Conservation (phyloP, 1,140 invertebrate genomes). For the Leptinotarsa undecemlineata region DNA sequence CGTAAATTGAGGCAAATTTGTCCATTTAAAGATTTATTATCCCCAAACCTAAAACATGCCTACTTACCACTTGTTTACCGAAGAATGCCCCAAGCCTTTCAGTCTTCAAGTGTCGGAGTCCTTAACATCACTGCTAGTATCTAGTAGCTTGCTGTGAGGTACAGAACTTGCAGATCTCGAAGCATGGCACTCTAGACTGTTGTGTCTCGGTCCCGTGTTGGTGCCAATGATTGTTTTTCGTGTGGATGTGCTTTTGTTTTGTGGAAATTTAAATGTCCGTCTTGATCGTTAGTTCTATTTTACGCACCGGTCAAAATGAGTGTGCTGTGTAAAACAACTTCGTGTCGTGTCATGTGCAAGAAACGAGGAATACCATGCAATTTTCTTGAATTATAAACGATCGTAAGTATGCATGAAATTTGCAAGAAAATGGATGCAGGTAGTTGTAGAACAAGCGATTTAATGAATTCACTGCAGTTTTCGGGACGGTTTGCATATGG, state of each 20-base stretch:
- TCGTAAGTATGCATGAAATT: slow-evolving; percentile 8
- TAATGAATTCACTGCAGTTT: not conserved
- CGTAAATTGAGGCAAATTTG: slow-evolving; percentile 3
- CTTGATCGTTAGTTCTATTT: slow-evolving; percentile 6
- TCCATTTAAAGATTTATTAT: not conserved
- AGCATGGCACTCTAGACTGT: slow-evolving; percentile 15
- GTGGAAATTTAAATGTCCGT: not conserved
- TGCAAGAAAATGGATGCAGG: not conserved
- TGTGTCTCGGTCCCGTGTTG: not conserved
- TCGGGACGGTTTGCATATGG: not conserved
- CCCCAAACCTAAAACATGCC: slow-evolving; percentile 7
- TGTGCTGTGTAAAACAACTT: slow-evolving; percentile 8
- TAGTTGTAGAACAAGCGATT: not conserved
- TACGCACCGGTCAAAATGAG: not conserved
- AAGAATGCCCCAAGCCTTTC: slow-evolving; percentile 13
- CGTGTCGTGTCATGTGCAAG: not conserved
- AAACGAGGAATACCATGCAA: slow-evolving; percentile 3
- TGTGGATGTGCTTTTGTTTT: slow-evolving; percentile 6
- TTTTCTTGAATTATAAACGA: slow-evolving; percentile 4
- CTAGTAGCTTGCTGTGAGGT: slow-evolving; percentile 9
- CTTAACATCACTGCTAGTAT: slow-evolving; percentile 12
- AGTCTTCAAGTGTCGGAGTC: slow-evolving; percentile 13
- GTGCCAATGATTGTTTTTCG: slow-evolving; percentile 7
- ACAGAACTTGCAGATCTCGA: slow-evolving; percentile 11
- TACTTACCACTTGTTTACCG: slow-evolving; percentile 16